Conservation (phyloP, 2,113 vertebrate genomes). For the Dromiciops gliroides region DNA sequence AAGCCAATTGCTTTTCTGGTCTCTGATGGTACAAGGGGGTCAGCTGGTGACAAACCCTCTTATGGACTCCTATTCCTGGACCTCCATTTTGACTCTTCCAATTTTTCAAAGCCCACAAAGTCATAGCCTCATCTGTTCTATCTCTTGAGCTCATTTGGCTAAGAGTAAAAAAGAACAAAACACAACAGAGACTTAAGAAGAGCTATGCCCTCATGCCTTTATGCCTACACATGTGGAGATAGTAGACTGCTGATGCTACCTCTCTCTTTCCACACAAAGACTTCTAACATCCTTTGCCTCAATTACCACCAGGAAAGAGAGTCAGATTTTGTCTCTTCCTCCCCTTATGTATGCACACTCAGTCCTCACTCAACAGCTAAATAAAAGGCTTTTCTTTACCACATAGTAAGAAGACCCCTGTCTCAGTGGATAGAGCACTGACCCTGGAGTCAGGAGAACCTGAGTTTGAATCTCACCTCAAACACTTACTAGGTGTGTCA, state of each 20-base stretch:
- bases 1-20: neutral
- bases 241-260: too few species aligned
- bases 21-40: neutral
- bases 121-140: neutral
- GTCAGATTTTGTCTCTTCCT: neutral
- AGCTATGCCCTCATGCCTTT: neutral
- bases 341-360: neutral
- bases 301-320: neutral
- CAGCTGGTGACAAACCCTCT: too few species aligned
- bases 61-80: too few species aligned
- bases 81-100: too few species aligned
- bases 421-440: too few species aligned
- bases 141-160: neutral
- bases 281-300: neutral
- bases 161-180: neutral
- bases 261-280: neutral
- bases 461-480: too few species aligned
- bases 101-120: too few species aligned
- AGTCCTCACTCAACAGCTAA: neutral
- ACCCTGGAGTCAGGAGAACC: too few species aligned
- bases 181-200: neutral
- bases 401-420: neutral
- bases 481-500: too few species aligned
- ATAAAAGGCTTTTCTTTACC: neutral
- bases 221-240: neutral